Evolutionary conservation across 2,888 invertebrate species (phyloP).

Genomic region (Cheilosia grossa): DNA sequence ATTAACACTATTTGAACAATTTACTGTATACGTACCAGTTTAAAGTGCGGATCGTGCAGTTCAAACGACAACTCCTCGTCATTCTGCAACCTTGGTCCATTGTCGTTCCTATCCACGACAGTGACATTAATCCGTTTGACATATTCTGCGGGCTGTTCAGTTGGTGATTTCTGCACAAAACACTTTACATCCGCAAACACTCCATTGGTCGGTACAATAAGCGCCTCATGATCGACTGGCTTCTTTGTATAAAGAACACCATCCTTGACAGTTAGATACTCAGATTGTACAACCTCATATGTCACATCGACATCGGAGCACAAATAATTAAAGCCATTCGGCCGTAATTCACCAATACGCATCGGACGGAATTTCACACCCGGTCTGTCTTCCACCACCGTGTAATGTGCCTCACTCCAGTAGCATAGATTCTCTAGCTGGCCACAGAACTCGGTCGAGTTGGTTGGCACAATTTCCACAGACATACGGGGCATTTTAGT

Average conservation of each 20-base stretch:
- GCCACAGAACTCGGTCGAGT: slow-evolving; percentile 78
- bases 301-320: slow-evolving; percentile 84
- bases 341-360: slow-evolving; percentile 83
- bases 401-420: slow-evolving; percentile 80
- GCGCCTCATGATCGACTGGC: slow-evolving; percentile 83
- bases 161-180: slow-evolving; percentile 79
- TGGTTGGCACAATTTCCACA: slow-evolving; percentile 79
- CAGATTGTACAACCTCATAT: slow-evolving; percentile 82
- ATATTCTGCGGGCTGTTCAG: slow-evolving; percentile 69
- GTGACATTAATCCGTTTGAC: slow-evolving; percentile 82
- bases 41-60: slow-evolving; percentile 81
- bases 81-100: slow-evolving; percentile 90
- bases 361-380: slow-evolving; percentile 76
- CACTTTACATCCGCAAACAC: slow-evolving; percentile 79
- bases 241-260: slow-evolving; percentile 82
- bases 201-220: slow-evolving; percentile 78
- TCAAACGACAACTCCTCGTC: slow-evolving; percentile 79
- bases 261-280: slow-evolving; percentile 82
- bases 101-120: slow-evolving; percentile 95
- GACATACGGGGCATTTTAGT: slow-evolving; percentile 79
- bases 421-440: slow-evolving; percentile 81
- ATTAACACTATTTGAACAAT: neutral
- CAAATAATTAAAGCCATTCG: slow-evolving; percentile 82
- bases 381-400: slow-evolving; percentile 78
- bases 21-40: slow-evolving; percentile 78